Conservation (phyloP, 2,797 vertebrate species). For the Argya squamiceps region DNA sequence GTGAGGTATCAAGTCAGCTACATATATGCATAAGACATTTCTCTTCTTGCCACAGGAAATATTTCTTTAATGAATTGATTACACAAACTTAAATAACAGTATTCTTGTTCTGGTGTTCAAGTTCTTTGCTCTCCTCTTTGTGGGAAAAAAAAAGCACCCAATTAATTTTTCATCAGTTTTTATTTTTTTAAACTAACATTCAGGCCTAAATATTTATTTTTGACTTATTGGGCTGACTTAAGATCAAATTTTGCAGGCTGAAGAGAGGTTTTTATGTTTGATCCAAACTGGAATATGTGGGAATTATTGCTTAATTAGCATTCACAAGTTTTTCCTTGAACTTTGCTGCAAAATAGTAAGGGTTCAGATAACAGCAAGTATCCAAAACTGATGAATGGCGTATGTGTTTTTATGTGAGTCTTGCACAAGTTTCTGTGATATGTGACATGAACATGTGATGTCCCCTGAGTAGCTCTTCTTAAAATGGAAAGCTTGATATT, state of each 20-base stretch:
- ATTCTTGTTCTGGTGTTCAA: not conserved
- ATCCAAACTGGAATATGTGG: not conserved
- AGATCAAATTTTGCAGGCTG: not conserved
- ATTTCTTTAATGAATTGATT: not conserved
- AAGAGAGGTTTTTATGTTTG: not conserved
- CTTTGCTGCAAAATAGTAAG: not conserved
- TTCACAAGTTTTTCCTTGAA: not conserved
- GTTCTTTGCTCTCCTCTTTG: not conserved
- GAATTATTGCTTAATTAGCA: not conserved
- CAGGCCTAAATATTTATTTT: not conserved
- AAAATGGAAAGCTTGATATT: not conserved
- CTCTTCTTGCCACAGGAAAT: not conserved
- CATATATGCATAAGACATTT: not conserved
- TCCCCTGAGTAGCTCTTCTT: not conserved
- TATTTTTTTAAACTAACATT: not conserved
- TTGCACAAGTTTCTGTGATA: not conserved
- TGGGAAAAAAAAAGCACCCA: not conserved
- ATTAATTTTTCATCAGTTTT: not conserved
- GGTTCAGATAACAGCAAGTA: not conserved
- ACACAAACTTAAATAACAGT: not conserved
- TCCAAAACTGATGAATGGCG: not conserved
- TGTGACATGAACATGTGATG: not conserved
- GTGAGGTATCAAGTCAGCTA: not conserved
- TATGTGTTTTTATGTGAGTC: not conserved
- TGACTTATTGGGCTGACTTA: not conserved